phyloP scores from a whole-genome alignment of 1,140 invertebrate genomes.

The Drosophila kohkoa region DNA sequence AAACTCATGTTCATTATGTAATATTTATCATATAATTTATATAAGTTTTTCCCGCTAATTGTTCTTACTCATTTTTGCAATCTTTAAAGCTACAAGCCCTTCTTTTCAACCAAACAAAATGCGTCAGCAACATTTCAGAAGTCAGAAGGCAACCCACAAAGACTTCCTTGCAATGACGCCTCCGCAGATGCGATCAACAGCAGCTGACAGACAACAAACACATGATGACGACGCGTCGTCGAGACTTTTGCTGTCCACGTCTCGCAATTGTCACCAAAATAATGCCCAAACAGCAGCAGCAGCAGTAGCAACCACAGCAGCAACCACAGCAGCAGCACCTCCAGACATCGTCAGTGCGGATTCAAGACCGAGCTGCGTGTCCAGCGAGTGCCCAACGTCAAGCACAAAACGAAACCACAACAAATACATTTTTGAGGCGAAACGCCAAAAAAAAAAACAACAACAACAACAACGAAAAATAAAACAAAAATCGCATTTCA shows the following conservation, averaged over 20 bases:
- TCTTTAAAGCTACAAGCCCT: background rate
- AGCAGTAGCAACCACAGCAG: slow-evolving; percentile 26
- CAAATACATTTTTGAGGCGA: slow-evolving; percentile 71
- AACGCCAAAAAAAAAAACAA: slow-evolving; percentile 63
- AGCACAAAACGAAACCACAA: slow-evolving; percentile 33
- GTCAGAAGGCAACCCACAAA: background rate
- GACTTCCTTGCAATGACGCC: slow-evolving; percentile 31
- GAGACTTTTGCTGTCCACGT: slow-evolving; percentile 22
- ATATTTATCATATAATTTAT: too few relatives aligned
- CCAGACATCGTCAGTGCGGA: slow-evolving; percentile 48
- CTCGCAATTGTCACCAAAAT: slow-evolving; percentile 66
- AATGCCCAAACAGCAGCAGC: slow-evolving; percentile 45
- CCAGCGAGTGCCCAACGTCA: slow-evolving; percentile 36
- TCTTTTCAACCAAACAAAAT: background rate
- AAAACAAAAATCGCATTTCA: slow-evolving; percentile 69
- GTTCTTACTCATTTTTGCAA: background rate
- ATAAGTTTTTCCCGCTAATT: background rate
- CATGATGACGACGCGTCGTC: slow-evolving; percentile 10
- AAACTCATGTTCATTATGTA: too few relatives aligned
- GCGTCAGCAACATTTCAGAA: background rate
- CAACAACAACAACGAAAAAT: slow-evolving; percentile 8
- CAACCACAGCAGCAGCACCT: slow-evolving; percentile 18
- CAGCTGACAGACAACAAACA: slow-evolving; percentile 25
- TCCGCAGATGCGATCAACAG: slow-evolving; percentile 40
- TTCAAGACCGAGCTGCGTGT: slow-evolving; percentile 6